These are phyloP conservation scores for Tupaia tana DNA, from an alignment of 2,113 vertebrate species.

Conservation along the genomic window DNA sequence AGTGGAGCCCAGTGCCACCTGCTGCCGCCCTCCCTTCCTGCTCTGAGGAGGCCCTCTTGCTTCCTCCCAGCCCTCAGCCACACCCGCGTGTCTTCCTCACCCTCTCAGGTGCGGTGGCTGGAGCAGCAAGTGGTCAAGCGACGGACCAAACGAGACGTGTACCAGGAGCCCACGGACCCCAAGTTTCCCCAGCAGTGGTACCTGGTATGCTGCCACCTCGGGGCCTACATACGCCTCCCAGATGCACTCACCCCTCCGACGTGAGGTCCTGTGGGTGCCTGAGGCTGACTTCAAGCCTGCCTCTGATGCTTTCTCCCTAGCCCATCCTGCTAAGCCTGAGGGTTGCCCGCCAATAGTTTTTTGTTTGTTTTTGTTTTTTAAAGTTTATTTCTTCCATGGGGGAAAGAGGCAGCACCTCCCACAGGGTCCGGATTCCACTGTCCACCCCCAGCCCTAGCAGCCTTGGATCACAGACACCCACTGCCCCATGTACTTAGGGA, in stretches of 20 bases:
- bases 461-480: too few species aligned
- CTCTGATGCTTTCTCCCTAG: not conserved
- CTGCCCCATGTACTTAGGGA: too few species aligned
- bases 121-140: conserved; percentile 95
- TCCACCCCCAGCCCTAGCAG: too few species aligned
- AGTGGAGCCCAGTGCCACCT: not conserved
- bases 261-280: not conserved
- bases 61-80: not conserved
- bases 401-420: too few species aligned
- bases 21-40: not conserved
- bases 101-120: conserved; percentile 92
- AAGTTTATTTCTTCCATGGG: too few species aligned
- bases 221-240: not conserved
- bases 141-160: conserved; percentile 93
- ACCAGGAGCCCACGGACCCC: conserved; percentile 92
- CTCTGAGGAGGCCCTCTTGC: not conserved
- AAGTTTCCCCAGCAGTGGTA: conserved; percentile 98
- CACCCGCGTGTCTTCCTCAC: not conserved
- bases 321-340: not conserved
- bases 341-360: too few species aligned
- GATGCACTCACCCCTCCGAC: not conserved
- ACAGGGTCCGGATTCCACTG: too few species aligned
- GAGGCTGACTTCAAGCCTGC: not conserved
- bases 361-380: too few species aligned
- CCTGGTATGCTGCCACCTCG: conserved; percentile 88